These are phyloP conservation scores for Oenanthe melanoleuca DNA, from an alignment of 2,113 vertebrate species.

Conservation along the genomic window DNA sequence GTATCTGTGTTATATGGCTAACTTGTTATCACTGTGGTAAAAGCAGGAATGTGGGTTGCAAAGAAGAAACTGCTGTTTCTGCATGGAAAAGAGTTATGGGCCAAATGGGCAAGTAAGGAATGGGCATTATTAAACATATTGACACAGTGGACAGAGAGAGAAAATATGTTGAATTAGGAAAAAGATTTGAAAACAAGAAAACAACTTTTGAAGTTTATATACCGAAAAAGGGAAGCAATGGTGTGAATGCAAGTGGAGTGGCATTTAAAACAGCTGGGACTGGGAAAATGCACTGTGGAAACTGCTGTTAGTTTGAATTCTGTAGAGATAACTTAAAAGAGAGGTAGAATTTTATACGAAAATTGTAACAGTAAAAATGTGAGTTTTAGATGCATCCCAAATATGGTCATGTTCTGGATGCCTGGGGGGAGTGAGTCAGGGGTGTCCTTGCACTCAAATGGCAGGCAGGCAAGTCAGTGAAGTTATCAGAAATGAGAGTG, in stretches of 20 bases:
- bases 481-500: background rate
- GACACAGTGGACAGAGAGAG: background rate
- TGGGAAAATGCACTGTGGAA: background rate
- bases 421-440: background rate
- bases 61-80: background rate
- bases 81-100: background rate
- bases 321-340: background rate
- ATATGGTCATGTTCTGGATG: background rate
- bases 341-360: background rate
- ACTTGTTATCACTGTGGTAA: background rate
- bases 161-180: background rate
- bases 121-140: background rate
- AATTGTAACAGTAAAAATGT: background rate
- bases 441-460: background rate
- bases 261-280: background rate
- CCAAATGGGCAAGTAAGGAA: background rate
- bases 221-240: background rate
- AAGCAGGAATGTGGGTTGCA: background rate
- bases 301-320: background rate
- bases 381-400: background rate
- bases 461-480: background rate
- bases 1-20: background rate
- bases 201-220: background rate
- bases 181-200: background rate
- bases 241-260: background rate